A percentile compares a stretch with the other conserved stretches of the same genome.
phyloP scores from a whole-genome alignment of 2,797 vertebrate genomes.

The Lutjanus campechanus region DNA sequence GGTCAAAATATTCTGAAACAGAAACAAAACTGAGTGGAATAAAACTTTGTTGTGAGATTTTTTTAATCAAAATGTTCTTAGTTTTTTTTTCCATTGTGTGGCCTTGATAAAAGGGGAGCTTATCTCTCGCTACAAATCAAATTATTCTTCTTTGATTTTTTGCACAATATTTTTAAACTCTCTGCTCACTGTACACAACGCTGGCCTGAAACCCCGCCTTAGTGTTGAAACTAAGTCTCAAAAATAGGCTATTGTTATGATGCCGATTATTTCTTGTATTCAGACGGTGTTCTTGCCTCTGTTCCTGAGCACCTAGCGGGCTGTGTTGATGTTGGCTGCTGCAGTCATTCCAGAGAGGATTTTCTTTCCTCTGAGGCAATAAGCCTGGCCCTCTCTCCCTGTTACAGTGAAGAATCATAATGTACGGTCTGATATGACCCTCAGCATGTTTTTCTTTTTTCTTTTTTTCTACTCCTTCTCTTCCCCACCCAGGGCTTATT shows the following conservation, averaged over 20 bases:
- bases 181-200: background rate
- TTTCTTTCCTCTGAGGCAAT: slow-evolving; percentile 57
- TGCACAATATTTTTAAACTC: background rate
- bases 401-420: slow-evolving; percentile 39
- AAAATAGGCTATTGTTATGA: slow-evolving; percentile 32
- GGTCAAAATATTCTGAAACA: background rate
- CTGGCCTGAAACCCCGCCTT: background rate
- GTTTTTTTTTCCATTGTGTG: no score
- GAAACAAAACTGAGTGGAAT: background rate
- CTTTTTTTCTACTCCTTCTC: background rate
- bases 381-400: slow-evolving; percentile 37
- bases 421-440: slow-evolving; percentile 14
- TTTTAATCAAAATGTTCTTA: no score
- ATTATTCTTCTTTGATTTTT: background rate
- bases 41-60: background rate
- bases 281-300: slow-evolving; percentile 32
- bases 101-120: background rate
- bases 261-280: slow-evolving; percentile 10
- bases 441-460: background rate
- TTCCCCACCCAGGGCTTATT: slow-evolving; percentile 26
- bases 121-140: background rate
- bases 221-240: background rate
- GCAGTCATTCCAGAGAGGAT: slow-evolving; percentile 70
- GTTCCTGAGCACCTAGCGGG: slow-evolving; percentile 56
- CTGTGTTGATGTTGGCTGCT: slow-evolving; percentile 70